Base-by-base conservation (phyloP, 2,888 invertebrate species). In the Bombyx huttoni region DNA sequence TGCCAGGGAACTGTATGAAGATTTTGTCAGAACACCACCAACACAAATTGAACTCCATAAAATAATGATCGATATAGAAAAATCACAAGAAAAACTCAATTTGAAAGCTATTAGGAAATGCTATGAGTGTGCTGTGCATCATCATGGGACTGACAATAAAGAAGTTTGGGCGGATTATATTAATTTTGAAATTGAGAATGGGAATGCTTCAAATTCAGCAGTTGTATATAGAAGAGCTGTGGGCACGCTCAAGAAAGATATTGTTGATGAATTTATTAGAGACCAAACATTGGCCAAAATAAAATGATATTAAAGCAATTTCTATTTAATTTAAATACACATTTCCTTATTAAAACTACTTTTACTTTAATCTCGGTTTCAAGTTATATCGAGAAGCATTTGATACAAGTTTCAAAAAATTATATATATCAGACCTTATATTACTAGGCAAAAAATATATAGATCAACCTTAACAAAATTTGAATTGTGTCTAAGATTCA, bases 141-240 rank as follows among this genome's bases (percentile, higher is more conserved):
- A 93, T 58, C 94, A 94, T 75, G 95, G 95, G 0, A 85, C 85
- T 61, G 83, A 81, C 5, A 90, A 91, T 68, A 80, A 90, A 6
- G 90, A 92, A 56, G 83, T 95, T 13, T 96, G 96, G 95, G 84
- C 93, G 59, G 90, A 94, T 62, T 93, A 91, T 65, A 90, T 95
- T 51, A 82, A 89, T 55, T 93, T 94, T 75, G 94, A 94, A 85
- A 89, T 90, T 55, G 87, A 90, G 58, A 76, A 87, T 60, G 92
- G 93, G 5, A 90, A 91, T 56, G 78, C 90, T 0, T 89, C 90
- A 59, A 83, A 80, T 54, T 86, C 91, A 40, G 81, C 89, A 0
- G 71, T 81, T 2, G 77, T 94, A 35, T 91, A 92, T 59, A 89
- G 90, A 61, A 89, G 92, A 67, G 94, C 94, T 33, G 77, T 92